Evolutionary conservation across 2,113 vertebrate genomes (phyloP), one percentile per base, ranked within the genome.

Genomic region (Sylvia atricapilla): DNA sequence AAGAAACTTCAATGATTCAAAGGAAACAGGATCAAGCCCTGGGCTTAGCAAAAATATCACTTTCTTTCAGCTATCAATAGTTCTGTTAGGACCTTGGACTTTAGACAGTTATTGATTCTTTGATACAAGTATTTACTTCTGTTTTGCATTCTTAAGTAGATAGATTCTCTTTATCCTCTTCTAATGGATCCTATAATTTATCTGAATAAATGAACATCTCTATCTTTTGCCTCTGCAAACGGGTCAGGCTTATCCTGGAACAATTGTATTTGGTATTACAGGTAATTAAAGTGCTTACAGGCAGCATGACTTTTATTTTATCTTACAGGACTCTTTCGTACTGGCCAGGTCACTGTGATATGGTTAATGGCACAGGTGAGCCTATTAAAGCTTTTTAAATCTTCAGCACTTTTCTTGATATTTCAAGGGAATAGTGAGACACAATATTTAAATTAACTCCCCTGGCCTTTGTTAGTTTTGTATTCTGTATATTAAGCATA

Each of bases 301-400:
- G 35, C 39, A 37, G 5, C 13, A 15, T 96, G 41, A 94, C 7
- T 21, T 89, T 79, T 89, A 33, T 50, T 90, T 89, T 96, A 7
- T 89, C 52, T 92, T 94, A 91, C 91, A 99, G 99, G 69, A 97
- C 86, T 17, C 87, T 99, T 47, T 30, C 47, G 8, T 99, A 97
- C 94, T 99, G 99, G 99, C 10, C 96, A 10, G 91, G 98, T 91
- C 97, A 98, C 89, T 99, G 99, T 5, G 87, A 99, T 97, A 98
- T 99, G 99, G 93, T 99, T 96, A 99, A 99, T 41, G 99, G 99
- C 39, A 99, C 99, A 98, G 99, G 99, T 99, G 82, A 95, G 98
- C 59, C 30, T 68, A 22, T 67, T 74, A 52, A 59, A 84, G 6
- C 18, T 93, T 92, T 74, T 41, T 37, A 78, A 79, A 85, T 74